Evolutionary conservation across 2,797 vertebrate genomes (phyloP), one percentile per base, ranked within the genome.

Genomic region (Lepus townsendii): DNA sequence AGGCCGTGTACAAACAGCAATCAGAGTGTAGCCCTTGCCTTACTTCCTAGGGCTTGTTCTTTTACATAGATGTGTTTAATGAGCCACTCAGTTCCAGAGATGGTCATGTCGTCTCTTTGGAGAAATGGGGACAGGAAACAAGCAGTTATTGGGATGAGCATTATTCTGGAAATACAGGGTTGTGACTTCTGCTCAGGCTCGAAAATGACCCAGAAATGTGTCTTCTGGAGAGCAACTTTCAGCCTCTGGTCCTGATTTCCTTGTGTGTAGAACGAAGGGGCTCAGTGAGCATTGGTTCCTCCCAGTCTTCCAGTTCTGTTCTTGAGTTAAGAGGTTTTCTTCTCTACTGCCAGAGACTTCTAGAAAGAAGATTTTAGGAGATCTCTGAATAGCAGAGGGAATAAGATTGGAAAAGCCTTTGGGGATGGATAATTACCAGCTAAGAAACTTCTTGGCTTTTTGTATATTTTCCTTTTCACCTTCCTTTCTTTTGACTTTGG

Each of bases 301-400:
- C 79, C 50, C 47, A 66, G 60, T 66, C 42, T 60, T 71, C 12
- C 4, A 65, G 2, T 60, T 80, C n/a, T 63, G 9, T 26, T 66
- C 38, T 9, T 60, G 38, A 73, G 38, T 84, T 60, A 42, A 63
- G n/a, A 72, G 17, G 38, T 7, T 93, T 87, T 65, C 69, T 85
- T 54, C 7, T 62, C 27, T 94, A 22, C 60, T 73, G 17, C n/a
- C 77, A 30, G 60, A 85, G 52, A 73, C 42, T 91, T 93, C 42
- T 65, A 57, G 20, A 50, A 93, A 93, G 91, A 93, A 54, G 72
- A 75, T 72, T 93, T 88, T 83, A 90, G 57, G 10, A 87, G 90
- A 62, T 19, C 38, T 57, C 79, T 71, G 47, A 82, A 47, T 80
- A 76, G n/a, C 72, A 78, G 88, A 90, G 27, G 22, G n/a, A 50